Evolutionary conservation across 2,888 invertebrate genomes (phyloP).

Genomic region (Diplolepis rosae): DNA sequence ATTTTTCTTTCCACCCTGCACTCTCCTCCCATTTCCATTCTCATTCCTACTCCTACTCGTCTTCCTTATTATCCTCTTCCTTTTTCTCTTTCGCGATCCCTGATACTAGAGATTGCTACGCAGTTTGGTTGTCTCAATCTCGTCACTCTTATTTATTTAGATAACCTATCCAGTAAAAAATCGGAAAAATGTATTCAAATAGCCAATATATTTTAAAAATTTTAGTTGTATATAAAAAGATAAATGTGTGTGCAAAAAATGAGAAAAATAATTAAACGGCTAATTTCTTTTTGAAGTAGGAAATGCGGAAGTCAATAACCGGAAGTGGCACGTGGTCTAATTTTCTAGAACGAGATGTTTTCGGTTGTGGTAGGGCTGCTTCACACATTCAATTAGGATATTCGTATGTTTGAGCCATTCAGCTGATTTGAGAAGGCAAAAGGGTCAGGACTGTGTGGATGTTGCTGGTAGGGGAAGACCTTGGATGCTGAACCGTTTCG

Average conservation of each 20-base stretch:
- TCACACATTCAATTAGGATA: not conserved
- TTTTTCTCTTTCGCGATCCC: constrained; percentile 26
- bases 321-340: not conserved
- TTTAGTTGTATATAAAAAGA: no score
- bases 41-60: constrained; percentile 40
- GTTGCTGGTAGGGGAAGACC: constrained; percentile 53
- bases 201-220: no score
- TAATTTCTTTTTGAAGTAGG: not conserved
- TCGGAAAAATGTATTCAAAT: no score
- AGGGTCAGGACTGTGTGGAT: constrained; percentile 42
- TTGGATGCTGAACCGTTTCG: constrained; percentile 62
- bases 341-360: not conserved
- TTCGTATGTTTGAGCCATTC: constrained; percentile 36
- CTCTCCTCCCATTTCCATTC: constrained; percentile 34
- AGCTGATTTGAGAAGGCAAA: constrained; percentile 38
- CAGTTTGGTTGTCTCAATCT: constrained; percentile 42
- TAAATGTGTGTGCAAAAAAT: no score
- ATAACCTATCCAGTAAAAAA: no score
- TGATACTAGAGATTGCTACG: constrained; percentile 35
- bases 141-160: constrained; percentile 50
- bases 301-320: not conserved
- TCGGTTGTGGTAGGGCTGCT: constrained; percentile 30
- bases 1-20: constrained; percentile 62
- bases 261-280: not conserved
- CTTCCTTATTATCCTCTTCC: constrained; percentile 31